Evolutionary conservation across 2,113 vertebrate genomes (phyloP).

Genomic region (Falco punctatus): DNA sequence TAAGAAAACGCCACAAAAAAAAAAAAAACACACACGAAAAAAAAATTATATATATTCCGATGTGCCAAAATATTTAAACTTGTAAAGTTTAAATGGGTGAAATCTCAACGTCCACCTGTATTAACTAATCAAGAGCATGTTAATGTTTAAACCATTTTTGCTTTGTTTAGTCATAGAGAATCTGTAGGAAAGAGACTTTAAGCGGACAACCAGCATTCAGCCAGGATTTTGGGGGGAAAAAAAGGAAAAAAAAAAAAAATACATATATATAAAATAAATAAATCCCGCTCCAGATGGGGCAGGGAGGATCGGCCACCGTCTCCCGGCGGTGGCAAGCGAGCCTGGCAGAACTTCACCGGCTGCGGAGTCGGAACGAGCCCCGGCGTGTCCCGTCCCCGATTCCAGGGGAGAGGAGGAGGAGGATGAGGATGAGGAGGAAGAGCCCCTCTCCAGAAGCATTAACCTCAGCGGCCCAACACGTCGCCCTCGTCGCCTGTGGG

Average conservation of each 20-base stretch:
- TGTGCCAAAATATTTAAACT: conserved; percentile 70
- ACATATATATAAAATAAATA: too few relatives aligned
- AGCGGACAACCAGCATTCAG: neutral
- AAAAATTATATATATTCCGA: neutral
- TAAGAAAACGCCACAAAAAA: neutral
- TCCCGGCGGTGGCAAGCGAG: neutral
- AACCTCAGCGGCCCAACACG: neutral
- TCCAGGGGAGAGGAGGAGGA: neutral
- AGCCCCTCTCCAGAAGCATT: conserved; percentile 57
- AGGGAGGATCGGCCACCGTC: neutral
- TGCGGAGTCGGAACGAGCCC: neutral
- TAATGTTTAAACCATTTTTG: conserved; percentile 1
- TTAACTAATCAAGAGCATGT: conserved; percentile 30
- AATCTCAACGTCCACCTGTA: neutral
- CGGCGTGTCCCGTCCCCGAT: neutral
- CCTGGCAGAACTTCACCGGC: neutral
- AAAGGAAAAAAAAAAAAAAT: neutral
- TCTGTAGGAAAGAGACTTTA: neutral
- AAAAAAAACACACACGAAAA: neutral
- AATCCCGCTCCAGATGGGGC: neutral
- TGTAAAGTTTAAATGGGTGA: conserved; percentile 12
- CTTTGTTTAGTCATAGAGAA: conserved; percentile 26
- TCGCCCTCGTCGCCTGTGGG: neutral
- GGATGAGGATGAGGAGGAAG: neutral
- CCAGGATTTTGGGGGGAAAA: neutral